Base-by-base conservation (phyloP, 2,113 vertebrate genomes). In the Ia io region DNA sequence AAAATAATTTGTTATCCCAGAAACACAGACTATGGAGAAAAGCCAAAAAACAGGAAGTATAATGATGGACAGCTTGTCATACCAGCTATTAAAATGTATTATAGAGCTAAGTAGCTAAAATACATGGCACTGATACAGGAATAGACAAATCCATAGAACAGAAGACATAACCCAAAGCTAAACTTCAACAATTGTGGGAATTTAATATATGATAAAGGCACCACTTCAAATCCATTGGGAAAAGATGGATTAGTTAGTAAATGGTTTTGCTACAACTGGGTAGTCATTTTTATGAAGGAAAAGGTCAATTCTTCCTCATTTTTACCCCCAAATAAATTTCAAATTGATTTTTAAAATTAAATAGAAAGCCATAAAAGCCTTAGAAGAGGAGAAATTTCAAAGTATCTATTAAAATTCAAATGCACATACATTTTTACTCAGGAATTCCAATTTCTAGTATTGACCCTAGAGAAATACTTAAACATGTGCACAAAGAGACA, bases 401-500 rank as follows among this genome's bases (percentile, higher is more conserved):
- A 53, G 35, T 91, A 74, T 51, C 30, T 74, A 18, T 65, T 90
- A 70, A 71, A 84, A 80, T 65, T 69, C 49, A 87, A 69, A 61
- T 71, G 17, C 12, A 47, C 18, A 25, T 56, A 74, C 2, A 4
- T 92, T 95, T 56, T 30, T 90, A 63, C 35, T 74, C n/a, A 67
- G 28, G 17, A 59, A 84, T 76, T 78, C 32, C 71, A 87, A 47
- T 73, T 51, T 85, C 16, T 59, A 37, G 80, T 73, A 35, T 40
- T 77, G 7, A 76, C 78, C 10, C 32, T 61, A 86, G 40, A 90
- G 6, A 88, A 87, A 95, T 71, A 95, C 40, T 92, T 74, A 40
- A 71, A 53, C 40, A 85, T 59, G 56, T 73, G 22, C 47, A 79
- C 65, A 90, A 78, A 77, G 35, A 91, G 17, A 63, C 1, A 28